Percentiles rank a stretch among this genome's conserved stretches.
Conservation (phyloP, 1,140 invertebrate species). For the Elymnias hypermnestra region DNA sequence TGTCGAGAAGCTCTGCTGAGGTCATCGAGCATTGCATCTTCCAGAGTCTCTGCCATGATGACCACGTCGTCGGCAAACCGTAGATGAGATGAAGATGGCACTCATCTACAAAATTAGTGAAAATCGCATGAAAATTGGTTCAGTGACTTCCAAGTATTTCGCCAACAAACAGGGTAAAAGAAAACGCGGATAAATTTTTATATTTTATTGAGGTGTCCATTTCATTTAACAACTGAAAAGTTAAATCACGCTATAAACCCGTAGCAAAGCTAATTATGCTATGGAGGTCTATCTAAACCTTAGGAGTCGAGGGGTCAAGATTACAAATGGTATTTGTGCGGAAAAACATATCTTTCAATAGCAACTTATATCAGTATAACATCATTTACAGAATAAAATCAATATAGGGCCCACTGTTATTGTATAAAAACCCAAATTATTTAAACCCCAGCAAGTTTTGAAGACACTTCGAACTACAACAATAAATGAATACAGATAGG, state of each 20-base stretch:
- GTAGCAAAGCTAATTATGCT: slow-evolving; percentile 70
- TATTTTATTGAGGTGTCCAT: slow-evolving; percentile 64
- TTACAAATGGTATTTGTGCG: slow-evolving; percentile 39
- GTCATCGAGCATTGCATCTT: no score
- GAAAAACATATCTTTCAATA: slow-evolving; percentile 19
- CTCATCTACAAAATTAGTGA: no score
- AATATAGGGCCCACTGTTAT: not conserved
- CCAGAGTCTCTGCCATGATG: no score
- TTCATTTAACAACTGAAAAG: slow-evolving; percentile 65
- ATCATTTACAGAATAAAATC: not conserved
- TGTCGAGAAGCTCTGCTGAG: no score
- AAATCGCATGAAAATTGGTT: no score
- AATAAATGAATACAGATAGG: no score
- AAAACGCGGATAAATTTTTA: no score
- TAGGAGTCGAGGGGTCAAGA: slow-evolving; percentile 14
- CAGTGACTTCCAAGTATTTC: no score
- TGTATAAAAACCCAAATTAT: not conserved
- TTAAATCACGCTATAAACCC: slow-evolving; percentile 58
- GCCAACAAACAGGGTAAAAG: no score
- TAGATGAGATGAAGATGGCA: no score
- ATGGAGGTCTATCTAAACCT: slow-evolving; percentile 17
- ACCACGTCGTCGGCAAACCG: no score
- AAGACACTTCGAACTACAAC: not conserved
- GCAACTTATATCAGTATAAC: slow-evolving; percentile 8
- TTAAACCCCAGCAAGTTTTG: no score